A percentile compares a stretch with the other conserved stretches of the same genome.
Evolutionary conservation across 2,113 vertebrate species (phyloP).

Genomic region (Mionectes macconnelli): DNA sequence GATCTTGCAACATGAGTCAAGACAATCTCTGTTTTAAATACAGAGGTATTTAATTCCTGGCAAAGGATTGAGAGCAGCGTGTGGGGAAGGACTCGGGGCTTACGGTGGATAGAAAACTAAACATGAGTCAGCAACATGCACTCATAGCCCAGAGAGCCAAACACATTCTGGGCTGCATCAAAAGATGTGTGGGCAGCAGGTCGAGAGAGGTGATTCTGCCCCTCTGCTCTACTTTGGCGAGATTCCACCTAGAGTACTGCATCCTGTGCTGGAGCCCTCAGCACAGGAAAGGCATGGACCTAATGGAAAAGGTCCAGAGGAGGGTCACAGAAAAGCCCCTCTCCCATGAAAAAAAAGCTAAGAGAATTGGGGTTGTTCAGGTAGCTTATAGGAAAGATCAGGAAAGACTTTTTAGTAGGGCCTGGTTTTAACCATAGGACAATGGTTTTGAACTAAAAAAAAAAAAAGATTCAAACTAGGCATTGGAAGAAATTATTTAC

Average conservation of each 20-base stretch:
- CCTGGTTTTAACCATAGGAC: neutral
- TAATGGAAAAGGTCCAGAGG: neutral
- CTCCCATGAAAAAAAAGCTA: rapidly evolving
- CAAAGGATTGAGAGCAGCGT: neutral
- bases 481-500: neutral
- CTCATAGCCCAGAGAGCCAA: neutral
- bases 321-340: neutral
- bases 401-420: neutral
- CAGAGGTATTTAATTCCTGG: too few relatives aligned
- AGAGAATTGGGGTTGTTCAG: neutral
- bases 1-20: neutral
- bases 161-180: neutral
- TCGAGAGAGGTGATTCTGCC: neutral
- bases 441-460: neutral
- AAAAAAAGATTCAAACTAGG: neutral
- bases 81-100: neutral
- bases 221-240: neutral
- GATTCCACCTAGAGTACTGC: too few relatives aligned
- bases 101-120: neutral
- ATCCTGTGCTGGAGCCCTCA: rapidly evolving
- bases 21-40: neutral
- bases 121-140: rapidly evolving
- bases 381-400: neutral
- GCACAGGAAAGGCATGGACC: neutral
- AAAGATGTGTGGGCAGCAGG: neutral